A percentile compares a stretch with the other conserved stretches of the same genome.
Conservation (phyloP, 2,797 vertebrate species). For the Artibeus jamaicensis region DNA sequence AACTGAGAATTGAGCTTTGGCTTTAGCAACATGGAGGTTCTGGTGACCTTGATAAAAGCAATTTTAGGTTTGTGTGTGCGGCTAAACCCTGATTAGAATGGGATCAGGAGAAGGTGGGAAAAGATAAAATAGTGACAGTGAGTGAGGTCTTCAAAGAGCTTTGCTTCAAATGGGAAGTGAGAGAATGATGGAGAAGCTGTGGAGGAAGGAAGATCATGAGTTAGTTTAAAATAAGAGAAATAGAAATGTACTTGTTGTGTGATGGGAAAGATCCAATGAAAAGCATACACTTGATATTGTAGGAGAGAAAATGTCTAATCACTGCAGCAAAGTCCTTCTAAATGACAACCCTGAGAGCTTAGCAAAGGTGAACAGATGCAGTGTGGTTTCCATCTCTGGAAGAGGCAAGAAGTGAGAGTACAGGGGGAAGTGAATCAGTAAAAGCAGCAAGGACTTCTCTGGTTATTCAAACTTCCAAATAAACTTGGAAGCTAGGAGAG, state of each 20-base stretch:
- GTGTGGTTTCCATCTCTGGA: not conserved
- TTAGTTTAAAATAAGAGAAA: not conserved
- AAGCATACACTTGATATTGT: not conserved
- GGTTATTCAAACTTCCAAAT: not conserved
- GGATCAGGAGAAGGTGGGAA: not conserved
- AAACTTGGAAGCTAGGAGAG: not conserved
- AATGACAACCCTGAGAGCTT: not conserved
- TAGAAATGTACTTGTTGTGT: not conserved
- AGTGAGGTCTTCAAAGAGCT: not conserved
- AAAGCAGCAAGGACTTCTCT: not conserved
- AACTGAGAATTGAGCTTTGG: not conserved
- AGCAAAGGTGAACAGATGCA: accelerated
- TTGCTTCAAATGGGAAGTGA: not conserved
- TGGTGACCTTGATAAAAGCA: not conserved
- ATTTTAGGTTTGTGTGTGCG: not conserved
- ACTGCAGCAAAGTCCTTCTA: not conserved
- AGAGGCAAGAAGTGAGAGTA: not conserved
- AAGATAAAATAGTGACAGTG: not conserved
- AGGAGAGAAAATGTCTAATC: not conserved
- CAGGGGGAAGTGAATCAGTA: no score
- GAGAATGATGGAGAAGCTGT: not conserved
- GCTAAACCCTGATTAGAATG: not conserved
- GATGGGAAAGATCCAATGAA: no score
- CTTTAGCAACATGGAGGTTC: not conserved
- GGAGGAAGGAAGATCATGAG: not conserved